Conservation (phyloP, 2,113 vertebrate species). For the Addax nasomaculatus region DNA sequence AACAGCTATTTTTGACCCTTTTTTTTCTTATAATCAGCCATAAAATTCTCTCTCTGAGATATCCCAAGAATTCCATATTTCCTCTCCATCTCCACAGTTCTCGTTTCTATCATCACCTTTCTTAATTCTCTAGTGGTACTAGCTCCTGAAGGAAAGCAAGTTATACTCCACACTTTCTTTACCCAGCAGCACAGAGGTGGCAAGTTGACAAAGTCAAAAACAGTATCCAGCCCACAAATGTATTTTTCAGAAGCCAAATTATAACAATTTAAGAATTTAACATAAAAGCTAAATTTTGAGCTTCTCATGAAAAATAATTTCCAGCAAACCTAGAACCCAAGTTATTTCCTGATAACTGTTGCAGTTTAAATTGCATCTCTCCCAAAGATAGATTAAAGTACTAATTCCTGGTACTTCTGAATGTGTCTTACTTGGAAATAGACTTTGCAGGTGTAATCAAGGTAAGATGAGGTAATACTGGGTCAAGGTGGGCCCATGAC, state of each 20-base stretch:
- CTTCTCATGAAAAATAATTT: constrained; percentile 14
- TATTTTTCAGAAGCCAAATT: neutral
- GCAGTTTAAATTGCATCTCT: neutral
- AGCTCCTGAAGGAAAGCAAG: neutral
- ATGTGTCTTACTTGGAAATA: neutral
- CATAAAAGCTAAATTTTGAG: neutral
- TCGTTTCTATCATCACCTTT: neutral
- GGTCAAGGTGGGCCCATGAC: neutral
- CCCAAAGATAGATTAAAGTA: neutral
- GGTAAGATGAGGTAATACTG: neutral
- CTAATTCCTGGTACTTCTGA: neutral
- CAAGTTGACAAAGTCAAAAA: neutral
- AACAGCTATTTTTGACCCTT: neutral
- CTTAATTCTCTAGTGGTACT: neutral
- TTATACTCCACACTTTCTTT: neutral
- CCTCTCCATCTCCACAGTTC: neutral
- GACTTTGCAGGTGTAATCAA: neutral
- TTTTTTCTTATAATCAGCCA: neutral
- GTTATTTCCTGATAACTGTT: neutral
- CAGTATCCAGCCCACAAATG: neutral
- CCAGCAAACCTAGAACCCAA: neutral
- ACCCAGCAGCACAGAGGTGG: neutral
- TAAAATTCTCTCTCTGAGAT: neutral
- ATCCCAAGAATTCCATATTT: neutral
- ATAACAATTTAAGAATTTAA: neutral